These are phyloP conservation scores for Melanostoma scalare DNA, from an alignment of 2,888 invertebrate genomes.

Conservation along the genomic window DNA sequence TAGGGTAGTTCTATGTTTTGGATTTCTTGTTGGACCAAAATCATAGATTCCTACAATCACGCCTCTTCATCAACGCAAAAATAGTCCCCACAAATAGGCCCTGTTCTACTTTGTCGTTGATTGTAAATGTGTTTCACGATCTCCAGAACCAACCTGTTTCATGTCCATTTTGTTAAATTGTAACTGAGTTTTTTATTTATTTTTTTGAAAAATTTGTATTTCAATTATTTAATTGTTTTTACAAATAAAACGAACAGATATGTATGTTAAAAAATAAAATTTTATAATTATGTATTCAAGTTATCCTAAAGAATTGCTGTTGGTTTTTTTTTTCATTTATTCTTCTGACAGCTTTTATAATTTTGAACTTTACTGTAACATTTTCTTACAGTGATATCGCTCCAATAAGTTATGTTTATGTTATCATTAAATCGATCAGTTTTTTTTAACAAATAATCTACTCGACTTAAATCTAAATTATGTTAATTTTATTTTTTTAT, in stretches of 20 bases:
- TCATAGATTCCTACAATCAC: no score
- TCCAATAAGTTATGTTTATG: slow-evolving; percentile 2
- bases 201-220: not conserved
- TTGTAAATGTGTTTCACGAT: no score
- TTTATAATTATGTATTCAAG: slow-evolving; percentile 31
- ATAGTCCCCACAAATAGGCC: no score
- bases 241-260: not conserved
- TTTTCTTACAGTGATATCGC: not conserved
- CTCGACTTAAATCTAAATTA: slow-evolving; percentile 27
- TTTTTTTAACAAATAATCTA: slow-evolving; percentile 16
- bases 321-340: not conserved
- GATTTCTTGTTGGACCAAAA: no score
- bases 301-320: slow-evolving; percentile 4
- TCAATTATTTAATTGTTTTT: not conserved
- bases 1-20: no score
- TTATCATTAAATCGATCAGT: slow-evolving; percentile 1
- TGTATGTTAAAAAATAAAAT: slow-evolving; percentile 38
- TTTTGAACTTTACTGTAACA: slow-evolving; percentile 24
- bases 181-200: no score
- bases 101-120: no score
- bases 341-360: slow-evolving; percentile 6
- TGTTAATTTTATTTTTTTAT: slow-evolving; percentile 7
- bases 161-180: no score
- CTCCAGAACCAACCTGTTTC: no score
- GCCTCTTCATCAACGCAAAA: no score